Conservation (phyloP, 1,140 invertebrate species). For the Daktulosphaira vitifoliae region DNA sequence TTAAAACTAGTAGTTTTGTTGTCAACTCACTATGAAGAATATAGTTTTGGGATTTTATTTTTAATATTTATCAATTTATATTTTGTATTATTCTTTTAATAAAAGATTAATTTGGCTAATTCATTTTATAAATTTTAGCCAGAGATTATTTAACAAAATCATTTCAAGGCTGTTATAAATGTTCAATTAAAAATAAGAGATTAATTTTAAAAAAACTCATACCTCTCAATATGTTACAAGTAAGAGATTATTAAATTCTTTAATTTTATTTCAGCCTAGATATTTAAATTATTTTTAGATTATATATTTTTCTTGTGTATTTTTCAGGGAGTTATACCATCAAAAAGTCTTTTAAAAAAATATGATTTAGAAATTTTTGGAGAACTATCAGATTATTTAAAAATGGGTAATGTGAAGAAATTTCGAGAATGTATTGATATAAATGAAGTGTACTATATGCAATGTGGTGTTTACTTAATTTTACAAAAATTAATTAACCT, state of each 20-base stretch:
- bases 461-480: constrained; percentile 91
- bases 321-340: constrained; percentile 72
- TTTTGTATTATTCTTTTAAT: no score
- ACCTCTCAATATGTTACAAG: constrained; percentile 74
- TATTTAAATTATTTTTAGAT: no score
- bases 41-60: no score
- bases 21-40: no score
- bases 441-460: constrained; percentile 87
- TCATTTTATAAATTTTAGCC: no score
- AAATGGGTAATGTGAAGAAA: constrained; percentile 75
- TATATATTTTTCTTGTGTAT: neutral
- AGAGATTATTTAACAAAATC: constrained; percentile 88
- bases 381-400: constrained; percentile 77
- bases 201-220: constrained; percentile 92
- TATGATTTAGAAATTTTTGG: constrained; percentile 87
- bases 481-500: constrained; percentile 93
- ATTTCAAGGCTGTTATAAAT: constrained; percentile 78
- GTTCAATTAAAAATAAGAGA: constrained; percentile 79
- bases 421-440: constrained; percentile 77
- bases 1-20: no score
- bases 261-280: constrained; percentile 19
- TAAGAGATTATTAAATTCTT: constrained; percentile 43
- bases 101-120: no score
- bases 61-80: no score
- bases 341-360: constrained; percentile 65